Evolutionary conservation across 2,888 invertebrate species (phyloP), one percentile per base, ranked within the genome.

Genomic region (Strigamia transsilvanica): DNA sequence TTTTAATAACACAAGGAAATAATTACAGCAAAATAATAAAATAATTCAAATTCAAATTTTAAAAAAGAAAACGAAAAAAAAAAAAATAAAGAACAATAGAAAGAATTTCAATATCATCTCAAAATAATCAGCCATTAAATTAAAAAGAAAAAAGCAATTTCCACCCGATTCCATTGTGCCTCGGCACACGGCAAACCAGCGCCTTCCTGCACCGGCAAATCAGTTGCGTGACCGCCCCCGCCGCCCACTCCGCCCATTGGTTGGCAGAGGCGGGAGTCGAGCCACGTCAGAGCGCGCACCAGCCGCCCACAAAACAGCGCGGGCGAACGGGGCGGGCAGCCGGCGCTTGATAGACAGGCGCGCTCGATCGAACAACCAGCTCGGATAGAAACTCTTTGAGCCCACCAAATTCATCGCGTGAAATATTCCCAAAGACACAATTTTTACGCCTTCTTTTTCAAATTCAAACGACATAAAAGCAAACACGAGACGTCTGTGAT

Each of bases 201-300:
- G 73, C 73, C 27, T 73, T 73, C 73, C 73, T 73, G 32, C 73
- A 73, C 73, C 73, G 73, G 73, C 73, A 73, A 73, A 73, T 73
- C 73, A 73, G 73, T 73, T 73, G 73, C 73, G 73, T 73, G 73
- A 73, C 73, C 73, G 73, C 73, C 73, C 73, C 73, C 73, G 73
- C 73, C 73, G 73, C 73, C 73, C 73, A 73, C 73, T 73, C 73
- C 73, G 73, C 73, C 73, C 73, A 73, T 73, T 73, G 73, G 73
- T 32, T 73, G 73, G 73, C 73, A 32, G 73, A 73, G 73, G 73
- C 73, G 73, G 73, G 73, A 73, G 73, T 32, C 73, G 73, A 73
- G 32, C 73, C 73, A 73, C 73, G 73, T 73, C 73, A 73, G 73
- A 73, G 73, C 73, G 73, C 73, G 27, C 73, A 32, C 73, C 73